These are phyloP conservation scores for Heteromurus nitidus DNA, from an alignment of 2,888 invertebrate genomes.

Conservation along the genomic window DNA sequence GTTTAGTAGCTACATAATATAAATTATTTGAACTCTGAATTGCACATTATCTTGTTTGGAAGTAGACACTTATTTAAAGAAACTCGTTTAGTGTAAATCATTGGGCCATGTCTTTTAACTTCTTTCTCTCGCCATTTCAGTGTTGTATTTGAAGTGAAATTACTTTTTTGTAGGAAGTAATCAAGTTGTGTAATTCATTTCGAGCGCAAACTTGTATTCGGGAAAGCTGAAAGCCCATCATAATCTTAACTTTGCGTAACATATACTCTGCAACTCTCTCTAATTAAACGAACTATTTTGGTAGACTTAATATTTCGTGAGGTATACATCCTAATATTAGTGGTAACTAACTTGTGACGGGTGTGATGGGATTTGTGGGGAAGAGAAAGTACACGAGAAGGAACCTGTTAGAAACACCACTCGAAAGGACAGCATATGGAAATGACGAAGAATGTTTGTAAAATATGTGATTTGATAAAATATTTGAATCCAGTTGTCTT, in stretches of 20 bases:
- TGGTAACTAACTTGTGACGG: not conserved
- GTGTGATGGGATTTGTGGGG: not conserved
- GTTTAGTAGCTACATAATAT: slow-evolving; percentile 1
- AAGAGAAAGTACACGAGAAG: not conserved
- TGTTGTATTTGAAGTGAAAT: no score
- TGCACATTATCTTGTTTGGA: slow-evolving; percentile 47
- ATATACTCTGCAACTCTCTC: no score
- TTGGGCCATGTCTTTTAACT: not conserved
- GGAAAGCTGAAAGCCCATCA: no score
- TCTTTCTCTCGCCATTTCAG: no score
- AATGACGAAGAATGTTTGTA: not conserved
- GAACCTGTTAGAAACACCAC: not conserved
- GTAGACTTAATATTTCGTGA: not conserved
- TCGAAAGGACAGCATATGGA: not conserved
- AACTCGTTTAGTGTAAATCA: not conserved
- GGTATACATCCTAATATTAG: not conserved
- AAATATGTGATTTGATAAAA: not conserved
- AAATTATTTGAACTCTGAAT: slow-evolving; percentile 58
- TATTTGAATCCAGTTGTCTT: slow-evolving; percentile 1
- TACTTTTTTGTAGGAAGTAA: no score
- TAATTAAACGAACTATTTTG: not conserved
- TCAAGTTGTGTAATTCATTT: no score
- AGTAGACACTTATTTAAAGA: not conserved
- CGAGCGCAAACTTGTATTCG: no score
- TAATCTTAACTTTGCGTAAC: no score